phyloP scores from a whole-genome alignment of 2,888 invertebrate genomes.

The Aplocera efformata region DNA sequence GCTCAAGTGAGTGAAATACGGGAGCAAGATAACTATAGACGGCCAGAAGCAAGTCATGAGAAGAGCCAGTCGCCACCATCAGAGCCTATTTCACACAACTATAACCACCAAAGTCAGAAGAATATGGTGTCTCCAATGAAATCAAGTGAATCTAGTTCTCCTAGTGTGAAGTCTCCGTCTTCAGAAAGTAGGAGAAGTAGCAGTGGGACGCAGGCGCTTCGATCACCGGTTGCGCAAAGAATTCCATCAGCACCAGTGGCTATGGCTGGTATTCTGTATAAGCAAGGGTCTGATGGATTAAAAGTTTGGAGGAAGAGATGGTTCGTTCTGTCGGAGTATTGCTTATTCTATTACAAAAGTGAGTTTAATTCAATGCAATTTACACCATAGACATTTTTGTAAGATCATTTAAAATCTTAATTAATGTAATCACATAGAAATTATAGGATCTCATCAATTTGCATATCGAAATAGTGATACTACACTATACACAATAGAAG shows the following conservation, averaged over 20 bases:
- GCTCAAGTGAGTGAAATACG: conserved; percentile 54
- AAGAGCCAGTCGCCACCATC: conserved; percentile 60
- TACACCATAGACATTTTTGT: too few species aligned
- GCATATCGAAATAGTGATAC: too few species aligned
- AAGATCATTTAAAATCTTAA: too few species aligned
- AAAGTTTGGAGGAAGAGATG: conserved; percentile 97
- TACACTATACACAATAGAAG: too few species aligned
- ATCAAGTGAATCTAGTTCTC: conserved; percentile 70
- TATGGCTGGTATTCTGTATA: conserved; percentile 93
- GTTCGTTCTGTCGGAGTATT: conserved; percentile 96
- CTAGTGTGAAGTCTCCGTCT: conserved; percentile 73
- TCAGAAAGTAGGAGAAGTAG: conserved; percentile 74
- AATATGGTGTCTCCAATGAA: conserved; percentile 67
- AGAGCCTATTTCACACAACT: conserved; percentile 33
- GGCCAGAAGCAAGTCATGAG: conserved; percentile 54
- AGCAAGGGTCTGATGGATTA: conserved; percentile 95
- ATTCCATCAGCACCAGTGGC: conserved; percentile 92
- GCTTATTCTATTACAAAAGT: conserved; percentile 97
- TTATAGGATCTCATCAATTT: too few species aligned
- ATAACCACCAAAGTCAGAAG: conserved; percentile 52
- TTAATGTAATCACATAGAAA: too few species aligned
- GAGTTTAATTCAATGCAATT: conserved; percentile 38
- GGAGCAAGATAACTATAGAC: conserved; percentile 57
- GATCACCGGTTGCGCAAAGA: conserved; percentile 91
- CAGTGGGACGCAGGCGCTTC: conserved; percentile 82